These are phyloP conservation scores for Lota lota DNA, from an alignment of 2,113 vertebrate species.

Conservation along the genomic window DNA sequence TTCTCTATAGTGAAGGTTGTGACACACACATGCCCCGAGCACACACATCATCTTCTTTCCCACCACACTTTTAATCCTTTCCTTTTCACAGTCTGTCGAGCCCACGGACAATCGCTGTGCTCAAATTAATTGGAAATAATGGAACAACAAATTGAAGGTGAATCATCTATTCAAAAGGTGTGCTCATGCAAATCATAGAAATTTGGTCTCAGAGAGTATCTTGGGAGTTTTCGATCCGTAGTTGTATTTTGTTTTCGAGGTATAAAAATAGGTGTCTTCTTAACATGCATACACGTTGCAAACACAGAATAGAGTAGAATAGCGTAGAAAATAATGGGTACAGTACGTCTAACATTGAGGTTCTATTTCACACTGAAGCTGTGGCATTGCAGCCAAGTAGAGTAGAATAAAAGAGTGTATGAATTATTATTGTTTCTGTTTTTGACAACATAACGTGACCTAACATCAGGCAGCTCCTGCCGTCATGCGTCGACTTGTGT, in stretches of 20 bases:
- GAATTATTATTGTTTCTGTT: background rate
- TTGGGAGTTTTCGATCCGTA: background rate
- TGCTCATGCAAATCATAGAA: conserved; percentile 29
- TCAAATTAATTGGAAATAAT: conserved; percentile 55
- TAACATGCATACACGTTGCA: background rate
- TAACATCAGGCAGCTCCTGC: background rate
- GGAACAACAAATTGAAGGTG: conserved; percentile 46
- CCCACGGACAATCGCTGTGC: conserved; percentile 41
- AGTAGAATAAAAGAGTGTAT: no score
- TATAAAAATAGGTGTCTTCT: background rate
- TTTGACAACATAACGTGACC: background rate
- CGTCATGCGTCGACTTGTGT: conserved; percentile 9
- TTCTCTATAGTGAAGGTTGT: conserved; percentile 11
- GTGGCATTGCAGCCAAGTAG: no score
- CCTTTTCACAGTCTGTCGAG: conserved; percentile 48
- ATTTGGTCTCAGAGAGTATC: conserved; percentile 18
- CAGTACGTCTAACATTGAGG: no score
- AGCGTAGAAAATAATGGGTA: background rate
- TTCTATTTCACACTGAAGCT: no score
- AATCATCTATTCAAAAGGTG: conserved; percentile 43
- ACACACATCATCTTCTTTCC: conserved; percentile 16
- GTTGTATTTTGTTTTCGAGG: conserved; percentile 4
- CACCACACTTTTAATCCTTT: conserved; percentile 38
- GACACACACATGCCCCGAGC: conserved; percentile 1
- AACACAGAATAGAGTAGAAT: background rate